Evolutionary conservation across 1,140 invertebrate species (phyloP), one percentile per base, ranked within the genome.

Genomic region (Chelonus insularis): DNA sequence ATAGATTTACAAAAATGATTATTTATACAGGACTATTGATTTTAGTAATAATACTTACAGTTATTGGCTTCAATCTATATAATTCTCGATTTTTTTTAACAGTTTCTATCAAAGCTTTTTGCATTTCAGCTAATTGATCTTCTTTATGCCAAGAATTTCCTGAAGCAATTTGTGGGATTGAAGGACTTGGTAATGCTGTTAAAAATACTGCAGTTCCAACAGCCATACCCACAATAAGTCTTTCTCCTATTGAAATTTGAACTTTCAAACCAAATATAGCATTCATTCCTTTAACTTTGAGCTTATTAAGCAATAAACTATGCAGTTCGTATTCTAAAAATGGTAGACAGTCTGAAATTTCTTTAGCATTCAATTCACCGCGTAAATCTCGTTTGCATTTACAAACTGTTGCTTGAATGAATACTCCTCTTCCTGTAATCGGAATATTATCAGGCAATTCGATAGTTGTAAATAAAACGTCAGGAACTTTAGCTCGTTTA

Each of bases 251-350:
- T 0, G 91, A 88, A 20, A 97, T 87, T 73, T 95, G 91, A 1
- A 89, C 86, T 73, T 88, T 89, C 1, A 96, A 75, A 1, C 91
- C 91, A 78, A 96, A 95, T 14, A 96, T 84, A n/a, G 91, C 89
- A 82, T 96, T 97, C 92, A 96, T 95, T 11, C 93, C 95, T 73
- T 93, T 94, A 61, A 96, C 90, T 76, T 92, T 89, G 0, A 98
- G 79, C 78, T 97, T 98, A 70, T 95, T 95, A 1, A 97, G 84
- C 8, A 98, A 80, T 68, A 97, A 86, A 63, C 93, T 89, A 76
- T 98, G 94, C 21, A 98, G 81, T 76, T 98, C 96, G 78, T 97
- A 98, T 78, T 98, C 95, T 41, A 98, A 76, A 80, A 98, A 98
- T 1, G 96, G 96, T 39, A 98, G 80, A 57, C 90, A 88, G 78